These are phyloP conservation scores for Cossypha niveicapilla DNA, from an alignment of 2,797 vertebrate species.

Conservation along the genomic window DNA sequence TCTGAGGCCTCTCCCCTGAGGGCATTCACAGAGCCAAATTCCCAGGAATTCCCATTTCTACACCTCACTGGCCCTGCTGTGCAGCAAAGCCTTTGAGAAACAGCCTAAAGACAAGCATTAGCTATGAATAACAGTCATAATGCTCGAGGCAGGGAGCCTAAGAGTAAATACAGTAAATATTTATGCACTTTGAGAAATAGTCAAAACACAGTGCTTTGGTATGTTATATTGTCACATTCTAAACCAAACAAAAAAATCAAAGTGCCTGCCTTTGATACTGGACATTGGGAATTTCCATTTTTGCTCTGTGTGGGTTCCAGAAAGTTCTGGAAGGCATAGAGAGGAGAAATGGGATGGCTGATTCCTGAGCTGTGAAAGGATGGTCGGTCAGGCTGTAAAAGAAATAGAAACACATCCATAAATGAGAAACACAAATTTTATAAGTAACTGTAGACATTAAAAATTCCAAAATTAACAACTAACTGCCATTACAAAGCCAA, in stretches of 20 bases:
- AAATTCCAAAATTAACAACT: not conserved
- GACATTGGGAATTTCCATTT: slow-evolving; percentile 42
- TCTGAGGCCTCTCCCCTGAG: rapidly evolving
- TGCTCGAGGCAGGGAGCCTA: not conserved
- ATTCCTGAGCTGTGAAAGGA: slow-evolving; percentile 66
- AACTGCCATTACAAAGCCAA: not conserved
- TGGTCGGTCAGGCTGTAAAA: slow-evolving; percentile 73
- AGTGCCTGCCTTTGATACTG: slow-evolving; percentile 73
- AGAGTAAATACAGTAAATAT: not conserved
- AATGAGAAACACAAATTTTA: not conserved
- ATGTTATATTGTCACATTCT: not conserved
- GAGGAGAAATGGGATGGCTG: slow-evolving; percentile 75
- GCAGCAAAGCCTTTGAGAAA: not conserved
- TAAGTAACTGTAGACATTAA: not conserved
- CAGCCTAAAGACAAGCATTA: not conserved
- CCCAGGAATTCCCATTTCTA: rapidly evolving
- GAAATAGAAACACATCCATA: not conserved
- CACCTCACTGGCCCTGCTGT: not conserved
- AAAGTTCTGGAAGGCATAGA: slow-evolving; percentile 72
- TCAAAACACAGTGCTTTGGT: not conserved
- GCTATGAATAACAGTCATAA: rapidly evolving
- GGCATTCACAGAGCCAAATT: not conserved
- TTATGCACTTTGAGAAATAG: rapidly evolving
- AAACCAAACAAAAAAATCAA: not conserved
- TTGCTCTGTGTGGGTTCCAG: slow-evolving; percentile 39